A percentile compares a stretch with the other conserved stretches of the same genome.
Conservation (phyloP, 2,797 vertebrate species). For the Anguilla anguilla region DNA sequence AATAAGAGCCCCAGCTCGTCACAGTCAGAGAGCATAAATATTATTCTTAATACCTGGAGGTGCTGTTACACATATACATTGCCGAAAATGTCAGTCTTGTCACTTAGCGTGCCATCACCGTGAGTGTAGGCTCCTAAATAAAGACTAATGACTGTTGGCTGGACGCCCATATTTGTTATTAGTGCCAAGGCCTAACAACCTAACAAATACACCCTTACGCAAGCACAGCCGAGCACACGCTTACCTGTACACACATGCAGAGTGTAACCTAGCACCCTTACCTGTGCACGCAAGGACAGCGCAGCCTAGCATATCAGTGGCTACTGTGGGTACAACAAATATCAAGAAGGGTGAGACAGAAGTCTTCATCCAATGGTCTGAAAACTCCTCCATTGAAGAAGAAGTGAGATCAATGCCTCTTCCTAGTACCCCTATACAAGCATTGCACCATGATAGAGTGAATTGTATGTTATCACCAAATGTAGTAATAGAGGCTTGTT, state of each 20-base stretch:
- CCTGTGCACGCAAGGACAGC: slow-evolving; percentile 56
- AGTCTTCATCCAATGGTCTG: not conserved
- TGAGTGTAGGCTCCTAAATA: slow-evolving; percentile 50
- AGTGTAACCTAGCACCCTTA: slow-evolving; percentile 41
- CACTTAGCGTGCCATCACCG: slow-evolving; percentile 53
- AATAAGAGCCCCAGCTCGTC: slow-evolving; percentile 24
- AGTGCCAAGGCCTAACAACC: slow-evolving; percentile 46
- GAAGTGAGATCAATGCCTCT: not conserved
- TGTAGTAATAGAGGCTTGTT: too few relatives aligned
- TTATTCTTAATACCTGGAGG: slow-evolving; percentile 60
- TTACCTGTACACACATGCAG: slow-evolving; percentile 58
- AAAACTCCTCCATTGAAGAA: slow-evolving; percentile 23
- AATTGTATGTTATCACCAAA: too few relatives aligned
- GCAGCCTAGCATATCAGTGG: slow-evolving; percentile 40
- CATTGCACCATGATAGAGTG: too few relatives aligned
- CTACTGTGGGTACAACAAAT: slow-evolving; percentile 36
- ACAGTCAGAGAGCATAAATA: slow-evolving; percentile 48
- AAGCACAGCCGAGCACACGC: slow-evolving; percentile 41
- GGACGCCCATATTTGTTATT: slow-evolving; percentile 54
- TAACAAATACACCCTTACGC: slow-evolving; percentile 45
- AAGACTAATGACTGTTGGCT: slow-evolving; percentile 67
- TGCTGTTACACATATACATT: slow-evolving; percentile 52
- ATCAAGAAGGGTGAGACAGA: slow-evolving; percentile 24
- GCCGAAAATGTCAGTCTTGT: slow-evolving; percentile 66
- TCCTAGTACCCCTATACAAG: too few relatives aligned